A percentile compares a stretch with the other conserved stretches of the same genome.
phyloP scores from a whole-genome alignment of 2,113 vertebrate species.

The Leptosomus discolor region DNA sequence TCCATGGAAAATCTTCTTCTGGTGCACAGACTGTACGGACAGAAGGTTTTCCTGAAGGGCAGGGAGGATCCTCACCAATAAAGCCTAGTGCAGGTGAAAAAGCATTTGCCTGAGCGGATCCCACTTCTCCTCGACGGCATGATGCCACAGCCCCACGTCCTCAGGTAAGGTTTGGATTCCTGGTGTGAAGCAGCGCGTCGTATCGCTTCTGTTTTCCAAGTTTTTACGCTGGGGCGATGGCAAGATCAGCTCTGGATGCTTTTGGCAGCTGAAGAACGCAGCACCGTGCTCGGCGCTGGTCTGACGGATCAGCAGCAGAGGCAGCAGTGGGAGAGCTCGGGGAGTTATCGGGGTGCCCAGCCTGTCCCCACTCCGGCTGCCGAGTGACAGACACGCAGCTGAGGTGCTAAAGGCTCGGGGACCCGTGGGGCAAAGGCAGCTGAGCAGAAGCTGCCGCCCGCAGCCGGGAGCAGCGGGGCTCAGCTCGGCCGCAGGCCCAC shows the following conservation, averaged over 20 bases:
- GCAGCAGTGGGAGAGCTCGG: background rate
- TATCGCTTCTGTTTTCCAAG: no score
- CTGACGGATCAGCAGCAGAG: background rate
- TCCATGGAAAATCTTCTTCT: no score
- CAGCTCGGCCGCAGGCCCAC: fast-evolving
- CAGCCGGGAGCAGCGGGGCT: background rate
- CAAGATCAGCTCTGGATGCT: background rate
- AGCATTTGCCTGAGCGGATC: background rate
- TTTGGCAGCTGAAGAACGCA: background rate
- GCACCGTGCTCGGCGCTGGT: fast-evolving
- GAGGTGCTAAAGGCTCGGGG: background rate
- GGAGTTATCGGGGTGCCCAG: background rate
- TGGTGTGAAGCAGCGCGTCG: background rate
- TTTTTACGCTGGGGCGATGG: background rate
- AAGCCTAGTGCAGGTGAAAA: background rate
- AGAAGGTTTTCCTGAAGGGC: background rate
- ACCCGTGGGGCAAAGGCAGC: background rate
- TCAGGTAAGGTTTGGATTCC: background rate
- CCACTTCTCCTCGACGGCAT: background rate
- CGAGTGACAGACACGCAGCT: background rate
- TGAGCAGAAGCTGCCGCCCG: background rate
- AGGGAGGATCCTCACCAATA: background rate
- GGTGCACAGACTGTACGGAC: no score
- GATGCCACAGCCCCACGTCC: background rate
- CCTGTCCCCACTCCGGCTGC: background rate